Base-by-base conservation (phyloP, 1,140 invertebrate genomes). In the Papilio xuthus region DNA sequence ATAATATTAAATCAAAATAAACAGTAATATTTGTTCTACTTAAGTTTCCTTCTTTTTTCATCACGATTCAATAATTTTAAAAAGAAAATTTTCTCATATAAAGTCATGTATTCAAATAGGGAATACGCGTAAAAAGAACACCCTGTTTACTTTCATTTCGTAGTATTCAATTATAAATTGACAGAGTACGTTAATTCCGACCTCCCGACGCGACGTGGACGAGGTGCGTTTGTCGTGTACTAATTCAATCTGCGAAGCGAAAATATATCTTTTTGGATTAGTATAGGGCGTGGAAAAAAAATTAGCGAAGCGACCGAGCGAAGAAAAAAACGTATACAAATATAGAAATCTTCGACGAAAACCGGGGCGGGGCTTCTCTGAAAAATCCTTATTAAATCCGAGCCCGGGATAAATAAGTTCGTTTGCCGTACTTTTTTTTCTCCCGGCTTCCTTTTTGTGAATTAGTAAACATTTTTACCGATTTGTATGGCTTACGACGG, bases 321-420 rank as follows among this genome's bases (percentile, higher is more conserved):
- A 23, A 20, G n/a, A 79, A 70, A 71, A 77, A 69, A 32, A 53
- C 60, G 7, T 53, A 60, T 37, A 56, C n/a, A 85, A 82, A 84
- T 75, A 81, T 83, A 83, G 88, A 89, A 89, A 88, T 85, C 83
- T 88, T 90, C 85, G 85, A 84, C 83, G 83, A 85, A 89, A 88
- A 85, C 84, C 83, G 85, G 72, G n/a, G n/a, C n/a, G n/a, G 71
- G 82, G 85, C 75, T 84, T 84, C 84, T 83, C 87, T 92, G 90
- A 93, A 90, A 93, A 92, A 92, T 92, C 90, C 89, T 92, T 92
- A 92, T 91, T 91, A 92, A 93, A 92, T 92, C 92, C 92, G 84
- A 84, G 83, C 81, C 82, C 78, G 84, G 60, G 87, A 89, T 92
- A 92, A 93, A 93, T 92, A 92, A 92, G 90, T 93, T 93, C 90